A percentile compares a stretch with the other conserved stretches of the same genome.
Conservation (phyloP, 2,113 vertebrate species). For the Archilochus colubris region DNA sequence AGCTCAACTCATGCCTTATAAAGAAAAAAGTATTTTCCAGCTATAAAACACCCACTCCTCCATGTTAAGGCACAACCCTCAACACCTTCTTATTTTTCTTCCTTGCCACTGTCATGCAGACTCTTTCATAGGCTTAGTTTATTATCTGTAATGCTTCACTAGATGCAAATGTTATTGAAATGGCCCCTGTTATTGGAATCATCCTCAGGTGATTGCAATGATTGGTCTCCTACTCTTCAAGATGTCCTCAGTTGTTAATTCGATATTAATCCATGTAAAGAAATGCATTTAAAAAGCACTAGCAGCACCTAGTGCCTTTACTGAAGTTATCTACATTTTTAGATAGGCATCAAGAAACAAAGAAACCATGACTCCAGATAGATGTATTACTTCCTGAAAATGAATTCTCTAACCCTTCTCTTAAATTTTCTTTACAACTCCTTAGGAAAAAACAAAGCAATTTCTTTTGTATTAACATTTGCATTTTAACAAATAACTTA, state of each 20-base stretch:
- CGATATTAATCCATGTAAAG: not conserved
- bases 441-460: not conserved
- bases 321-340: not conserved
- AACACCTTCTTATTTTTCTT: not conserved
- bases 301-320: slow-evolving; percentile 7
- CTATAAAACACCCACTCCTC: not conserved
- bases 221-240: not conserved
- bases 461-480: not conserved
- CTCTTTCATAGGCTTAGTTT: not conserved
- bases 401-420: not conserved
- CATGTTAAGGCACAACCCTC: not conserved
- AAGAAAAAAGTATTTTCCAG: not conserved
- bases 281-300: not conserved
- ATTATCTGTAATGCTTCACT: not conserved
- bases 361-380: not conserved
- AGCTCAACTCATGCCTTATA: not conserved
- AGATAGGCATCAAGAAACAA: not conserved
- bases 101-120: not conserved
- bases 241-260: not conserved
- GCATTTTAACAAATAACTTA: slow-evolving; percentile 72
- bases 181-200: not conserved
- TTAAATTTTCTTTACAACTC: not conserved
- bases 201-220: not conserved
- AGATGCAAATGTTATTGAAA: not conserved
- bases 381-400: too few species aligned